These are phyloP conservation scores for Setipinna tenuifilis DNA, from an alignment of 2,797 vertebrate species.

Conservation along the genomic window DNA sequence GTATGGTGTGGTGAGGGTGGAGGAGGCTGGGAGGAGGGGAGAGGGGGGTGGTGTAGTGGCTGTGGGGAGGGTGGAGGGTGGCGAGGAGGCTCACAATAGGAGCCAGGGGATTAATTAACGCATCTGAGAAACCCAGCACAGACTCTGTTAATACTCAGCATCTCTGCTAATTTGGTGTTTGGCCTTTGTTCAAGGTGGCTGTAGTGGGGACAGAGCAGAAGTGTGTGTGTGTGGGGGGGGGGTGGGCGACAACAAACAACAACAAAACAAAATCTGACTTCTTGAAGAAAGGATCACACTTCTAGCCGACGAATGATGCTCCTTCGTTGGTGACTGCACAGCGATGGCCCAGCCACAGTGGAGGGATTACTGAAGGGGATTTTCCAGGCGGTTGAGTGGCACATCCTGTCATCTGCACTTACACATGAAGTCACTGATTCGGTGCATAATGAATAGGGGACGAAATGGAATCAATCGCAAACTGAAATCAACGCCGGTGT, in stretches of 20 bases:
- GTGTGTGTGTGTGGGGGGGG: too few species aligned
- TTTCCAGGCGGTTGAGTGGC: constrained; percentile 38
- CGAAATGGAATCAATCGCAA: not conserved
- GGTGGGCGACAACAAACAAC: too few species aligned
- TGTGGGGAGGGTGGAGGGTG: not conserved
- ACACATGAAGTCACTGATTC: not conserved
- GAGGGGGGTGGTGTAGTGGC: too few species aligned
- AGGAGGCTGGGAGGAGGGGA: too few species aligned
- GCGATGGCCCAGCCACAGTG: not conserved
- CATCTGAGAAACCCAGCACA: not conserved
- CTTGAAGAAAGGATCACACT: not conserved
- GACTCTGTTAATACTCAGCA: constrained; percentile 24
- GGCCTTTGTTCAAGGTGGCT: constrained; percentile 27
- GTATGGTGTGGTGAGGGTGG: too few species aligned
- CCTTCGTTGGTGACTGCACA: not conserved
- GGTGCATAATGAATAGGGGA: constrained; percentile 4
- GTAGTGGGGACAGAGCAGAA: not conserved
- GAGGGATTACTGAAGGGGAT: constrained; percentile 25
- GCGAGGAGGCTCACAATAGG: constrained; percentile 9
- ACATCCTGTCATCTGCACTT: constrained; percentile 5
- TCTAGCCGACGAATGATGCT: not conserved
- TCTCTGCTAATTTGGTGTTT: constrained; percentile 41
- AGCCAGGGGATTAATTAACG: constrained; percentile 22
- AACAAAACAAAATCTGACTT: too few species aligned
- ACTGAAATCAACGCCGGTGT: not conserved